Conservation (phyloP, 2,888 invertebrate genomes). For the Lutraria lutraria region DNA sequence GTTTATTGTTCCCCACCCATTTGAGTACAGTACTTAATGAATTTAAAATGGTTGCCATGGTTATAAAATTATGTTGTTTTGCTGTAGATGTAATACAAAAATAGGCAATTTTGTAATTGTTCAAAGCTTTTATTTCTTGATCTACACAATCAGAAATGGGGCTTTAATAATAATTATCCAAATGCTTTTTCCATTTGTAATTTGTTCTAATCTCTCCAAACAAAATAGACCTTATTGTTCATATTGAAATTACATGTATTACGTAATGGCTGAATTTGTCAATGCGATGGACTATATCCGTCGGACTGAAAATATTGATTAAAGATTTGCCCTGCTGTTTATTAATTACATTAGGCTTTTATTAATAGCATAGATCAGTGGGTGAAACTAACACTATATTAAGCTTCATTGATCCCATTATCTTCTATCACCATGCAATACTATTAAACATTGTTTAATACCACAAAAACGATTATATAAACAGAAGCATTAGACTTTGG, state of each 20-base stretch:
- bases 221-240: not conserved
- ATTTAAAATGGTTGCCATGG: too few species aligned
- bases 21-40: too few species aligned
- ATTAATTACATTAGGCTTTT: slow-evolving; percentile 55
- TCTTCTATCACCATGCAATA: slow-evolving; percentile 10
- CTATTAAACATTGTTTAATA: not conserved
- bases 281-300: not conserved
- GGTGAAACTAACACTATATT: slow-evolving; percentile 15
- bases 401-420: slow-evolving; percentile 30
- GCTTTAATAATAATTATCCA: too few species aligned
- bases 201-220: not conserved
- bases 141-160: too few species aligned
- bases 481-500: not conserved
- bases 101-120: too few species aligned
- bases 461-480: not conserved
- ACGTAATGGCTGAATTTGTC: not conserved
- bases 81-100: too few species aligned
- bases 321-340: slow-evolving; percentile 24
- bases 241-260: not conserved
- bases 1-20: too few species aligned
- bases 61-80: too few species aligned
- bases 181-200: too few species aligned
- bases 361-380: slow-evolving; percentile 39
- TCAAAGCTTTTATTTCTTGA: too few species aligned
- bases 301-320: slow-evolving; percentile 43